Evolutionary conservation across 2,797 vertebrate genomes (phyloP).

Genomic region (Fistularia commersonii): DNA sequence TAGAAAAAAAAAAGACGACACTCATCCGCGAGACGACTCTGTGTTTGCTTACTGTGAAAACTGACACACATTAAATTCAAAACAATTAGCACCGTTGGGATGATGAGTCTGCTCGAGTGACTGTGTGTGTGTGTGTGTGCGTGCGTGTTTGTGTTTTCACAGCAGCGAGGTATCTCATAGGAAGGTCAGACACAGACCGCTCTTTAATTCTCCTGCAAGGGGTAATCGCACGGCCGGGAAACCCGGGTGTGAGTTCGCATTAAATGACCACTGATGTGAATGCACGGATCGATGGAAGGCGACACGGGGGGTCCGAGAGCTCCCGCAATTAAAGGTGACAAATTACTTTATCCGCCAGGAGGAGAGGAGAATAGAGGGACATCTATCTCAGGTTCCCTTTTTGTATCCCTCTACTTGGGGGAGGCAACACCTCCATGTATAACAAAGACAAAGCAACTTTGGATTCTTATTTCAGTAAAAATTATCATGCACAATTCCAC

Average conservation of each 20-base stretch:
- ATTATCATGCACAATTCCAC: too few species aligned
- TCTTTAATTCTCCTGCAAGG: slow-evolving; percentile 29
- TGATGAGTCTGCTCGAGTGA: slow-evolving; percentile 3
- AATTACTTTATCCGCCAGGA: slow-evolving; percentile 55
- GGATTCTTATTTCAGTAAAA: too few species aligned
- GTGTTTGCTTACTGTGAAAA: slow-evolving; percentile 37
- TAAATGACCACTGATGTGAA: slow-evolving; percentile 67
- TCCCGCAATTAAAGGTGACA: slow-evolving; percentile 69
- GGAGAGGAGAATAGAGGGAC: background rate
- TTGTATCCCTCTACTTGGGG: too few species aligned
- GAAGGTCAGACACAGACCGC: slow-evolving; percentile 30
- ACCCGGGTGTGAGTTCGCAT: slow-evolving; percentile 69
- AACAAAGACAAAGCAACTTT: too few species aligned
- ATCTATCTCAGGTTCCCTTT: too few species aligned
- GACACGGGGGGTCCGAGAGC: slow-evolving; percentile 40
- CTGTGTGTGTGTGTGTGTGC: slow-evolving; percentile 9
- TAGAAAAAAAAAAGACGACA: background rate
- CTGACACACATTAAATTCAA: slow-evolving; percentile 37
- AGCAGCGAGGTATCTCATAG: slow-evolving; percentile 13
- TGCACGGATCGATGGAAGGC: slow-evolving; percentile 63
- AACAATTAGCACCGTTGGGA: slow-evolving; percentile 37
- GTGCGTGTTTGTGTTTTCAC: too few species aligned
- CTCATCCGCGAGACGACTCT: slow-evolving; percentile 23
- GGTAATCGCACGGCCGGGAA: slow-evolving; percentile 42
- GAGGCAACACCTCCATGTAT: too few species aligned